Conservation (phyloP, 2,113 vertebrate species). For the Amblyornis subalaris region DNA sequence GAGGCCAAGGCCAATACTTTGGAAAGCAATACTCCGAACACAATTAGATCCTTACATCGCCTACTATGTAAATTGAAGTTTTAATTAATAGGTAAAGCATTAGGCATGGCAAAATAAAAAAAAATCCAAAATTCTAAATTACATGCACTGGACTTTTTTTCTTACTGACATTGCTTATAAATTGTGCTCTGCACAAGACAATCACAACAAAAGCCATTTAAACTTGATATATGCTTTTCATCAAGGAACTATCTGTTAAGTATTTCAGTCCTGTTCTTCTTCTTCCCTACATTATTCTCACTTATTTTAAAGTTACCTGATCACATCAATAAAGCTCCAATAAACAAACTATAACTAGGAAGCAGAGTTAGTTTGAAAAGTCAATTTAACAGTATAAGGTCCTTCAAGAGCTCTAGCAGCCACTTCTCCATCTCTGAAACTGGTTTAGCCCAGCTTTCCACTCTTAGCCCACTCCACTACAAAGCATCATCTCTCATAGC, state of each 20-base stretch:
- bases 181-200: background rate
- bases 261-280: background rate
- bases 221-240: background rate
- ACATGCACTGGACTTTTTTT: background rate
- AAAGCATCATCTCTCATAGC: background rate
- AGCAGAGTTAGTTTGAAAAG: background rate
- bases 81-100: conserved; percentile 65
- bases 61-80: conserved; percentile 51
- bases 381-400: background rate
- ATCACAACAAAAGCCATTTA: background rate
- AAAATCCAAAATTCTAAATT: conserved; percentile 36
- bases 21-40: conserved; percentile 56
- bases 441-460: background rate
- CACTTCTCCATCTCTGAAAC: background rate
- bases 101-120: background rate
- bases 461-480: background rate
- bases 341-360: background rate
- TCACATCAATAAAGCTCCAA: background rate
- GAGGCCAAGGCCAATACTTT: conserved; percentile 64
- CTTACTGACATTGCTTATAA: background rate
- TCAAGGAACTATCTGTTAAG: background rate
- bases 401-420: background rate
- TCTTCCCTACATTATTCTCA: background rate
- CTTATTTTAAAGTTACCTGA: background rate
- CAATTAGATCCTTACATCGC: conserved; percentile 56